Evolutionary conservation across 2,113 vertebrate genomes (phyloP), one percentile per base, ranked within the genome.

Genomic region (Silurus meridionalis): DNA sequence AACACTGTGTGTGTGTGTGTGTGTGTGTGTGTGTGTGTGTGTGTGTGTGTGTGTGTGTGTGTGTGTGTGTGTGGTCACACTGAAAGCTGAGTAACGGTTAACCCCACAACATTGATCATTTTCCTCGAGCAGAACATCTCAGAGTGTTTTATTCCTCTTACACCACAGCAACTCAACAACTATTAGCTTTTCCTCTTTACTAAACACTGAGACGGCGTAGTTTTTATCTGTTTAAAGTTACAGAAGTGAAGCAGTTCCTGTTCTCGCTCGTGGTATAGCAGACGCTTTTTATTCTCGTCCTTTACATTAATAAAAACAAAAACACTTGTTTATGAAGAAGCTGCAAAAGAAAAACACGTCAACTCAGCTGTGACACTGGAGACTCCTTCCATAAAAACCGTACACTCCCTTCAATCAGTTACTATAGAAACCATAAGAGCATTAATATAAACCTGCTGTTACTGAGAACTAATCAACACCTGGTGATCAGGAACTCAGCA

Each of bases 21-120:
- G n/a, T n/a, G n/a, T n/a, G n/a, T 78, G 75, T 28, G 75, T 17
- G 74, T 57, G 19, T 77, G 74, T 55, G 72, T 75, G 72, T 53
- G 21, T 53, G 71, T 52, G 48, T 53, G 74, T 25, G 9, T 7
- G 1, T 25, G 10, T 15, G 8, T 37, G 28, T 46, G 78, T 60
- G 55, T 21, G 77, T 0, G 55, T 21, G 55, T 37, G 53, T 80
- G 55, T 60, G 17, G 60, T 46, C 37, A 37, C 37, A 37, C 37
- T 37, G 37, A 17, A 80, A 60, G 15, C 77, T 37, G 14, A 58
- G 28, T 46, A 46, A 60, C 17, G 0, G 28, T 60, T 23, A 21
- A 5, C 17, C 11, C 57, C 8, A 8, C 17, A 61, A 80, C 25
- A 57, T 4, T 57, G 53, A 77, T 77, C 57, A 78, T 28, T 57